Conservation (phyloP, 2,888 invertebrate genomes). For the Lamproptera curius region DNA sequence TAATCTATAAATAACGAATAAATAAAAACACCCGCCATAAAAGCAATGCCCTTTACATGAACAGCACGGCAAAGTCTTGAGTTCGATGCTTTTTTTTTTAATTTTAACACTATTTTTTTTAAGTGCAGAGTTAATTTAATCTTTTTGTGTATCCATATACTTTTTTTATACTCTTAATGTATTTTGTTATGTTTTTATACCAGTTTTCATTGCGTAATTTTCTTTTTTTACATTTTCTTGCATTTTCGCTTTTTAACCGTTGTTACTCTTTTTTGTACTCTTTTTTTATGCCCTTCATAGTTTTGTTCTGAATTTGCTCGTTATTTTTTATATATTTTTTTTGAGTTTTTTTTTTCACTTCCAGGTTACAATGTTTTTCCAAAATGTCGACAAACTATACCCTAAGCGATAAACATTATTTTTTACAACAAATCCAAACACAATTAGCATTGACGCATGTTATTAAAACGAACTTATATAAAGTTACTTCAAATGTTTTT, state of each 20-base stretch:
- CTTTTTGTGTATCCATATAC: neutral
- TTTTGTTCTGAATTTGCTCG: neutral
- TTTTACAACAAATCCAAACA: no score
- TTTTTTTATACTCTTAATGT: neutral
- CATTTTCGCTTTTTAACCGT: neutral
- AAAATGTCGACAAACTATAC: no score
- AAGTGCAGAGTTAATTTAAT: no score
- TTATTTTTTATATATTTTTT: neutral
- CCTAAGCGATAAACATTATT: no score
- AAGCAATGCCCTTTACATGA: constrained; percentile 6
- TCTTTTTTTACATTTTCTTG: neutral
- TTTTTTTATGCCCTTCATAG: neutral
- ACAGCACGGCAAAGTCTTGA: neutral
- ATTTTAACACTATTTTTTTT: constrained; percentile 18
- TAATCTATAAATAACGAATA: constrained; percentile 63
- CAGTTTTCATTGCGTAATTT: constrained; percentile 1
- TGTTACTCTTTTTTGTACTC: neutral
- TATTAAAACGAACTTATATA: no score
- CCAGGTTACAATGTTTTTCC: no score
- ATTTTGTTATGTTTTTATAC: constrained; percentile 7
- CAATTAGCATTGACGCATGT: no score
- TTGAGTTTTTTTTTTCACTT: neutral
- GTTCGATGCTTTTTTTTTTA: neutral
- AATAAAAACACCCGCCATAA: constrained; percentile 22
- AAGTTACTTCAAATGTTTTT: no score